Conservation (phyloP, 2,113 vertebrate genomes). For the Sander vitreus region DNA sequence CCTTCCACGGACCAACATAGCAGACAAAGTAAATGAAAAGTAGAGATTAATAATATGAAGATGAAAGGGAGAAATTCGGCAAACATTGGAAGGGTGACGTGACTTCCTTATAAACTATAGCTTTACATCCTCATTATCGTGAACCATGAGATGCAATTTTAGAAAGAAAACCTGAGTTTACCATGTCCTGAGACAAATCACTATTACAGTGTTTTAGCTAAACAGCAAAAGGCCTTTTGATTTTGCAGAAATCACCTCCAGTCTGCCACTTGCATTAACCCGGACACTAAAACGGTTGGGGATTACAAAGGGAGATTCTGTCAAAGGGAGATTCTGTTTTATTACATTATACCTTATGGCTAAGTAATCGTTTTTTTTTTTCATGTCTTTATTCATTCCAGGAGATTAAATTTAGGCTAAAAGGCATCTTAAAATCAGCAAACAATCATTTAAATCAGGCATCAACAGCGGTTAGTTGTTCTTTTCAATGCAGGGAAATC, state of each 20-base stretch:
- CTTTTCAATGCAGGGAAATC: neutral
- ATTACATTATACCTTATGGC: constrained; percentile 56
- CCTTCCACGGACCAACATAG: neutral
- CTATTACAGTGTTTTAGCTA: constrained; percentile 13
- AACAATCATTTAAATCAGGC: constrained; percentile 26
- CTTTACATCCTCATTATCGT: neutral
- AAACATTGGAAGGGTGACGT: neutral
- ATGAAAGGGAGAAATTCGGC: neutral
- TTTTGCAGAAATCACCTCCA: constrained; percentile 12
- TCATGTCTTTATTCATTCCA: constrained; percentile 43
- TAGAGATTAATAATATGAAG: neutral
- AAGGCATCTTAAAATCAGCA: constrained; percentile 38
- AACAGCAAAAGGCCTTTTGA: neutral
- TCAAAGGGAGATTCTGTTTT: constrained; percentile 34
- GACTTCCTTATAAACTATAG: neutral
- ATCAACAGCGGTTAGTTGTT: neutral
- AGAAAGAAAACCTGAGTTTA: constrained; percentile 14
- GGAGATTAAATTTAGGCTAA: constrained; percentile 41
- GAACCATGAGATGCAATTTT: neutral
- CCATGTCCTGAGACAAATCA: constrained; percentile 11
- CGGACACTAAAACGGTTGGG: constrained; percentile 18
- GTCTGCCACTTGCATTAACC: constrained; percentile 28
- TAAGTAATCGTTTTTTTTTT: constrained; percentile 60
- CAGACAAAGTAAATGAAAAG: neutral
- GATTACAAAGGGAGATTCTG: constrained; percentile 48